These are phyloP conservation scores for Poeciliopsis gracilis DNA, from an alignment of 2,797 vertebrate species.

Conservation along the genomic window DNA sequence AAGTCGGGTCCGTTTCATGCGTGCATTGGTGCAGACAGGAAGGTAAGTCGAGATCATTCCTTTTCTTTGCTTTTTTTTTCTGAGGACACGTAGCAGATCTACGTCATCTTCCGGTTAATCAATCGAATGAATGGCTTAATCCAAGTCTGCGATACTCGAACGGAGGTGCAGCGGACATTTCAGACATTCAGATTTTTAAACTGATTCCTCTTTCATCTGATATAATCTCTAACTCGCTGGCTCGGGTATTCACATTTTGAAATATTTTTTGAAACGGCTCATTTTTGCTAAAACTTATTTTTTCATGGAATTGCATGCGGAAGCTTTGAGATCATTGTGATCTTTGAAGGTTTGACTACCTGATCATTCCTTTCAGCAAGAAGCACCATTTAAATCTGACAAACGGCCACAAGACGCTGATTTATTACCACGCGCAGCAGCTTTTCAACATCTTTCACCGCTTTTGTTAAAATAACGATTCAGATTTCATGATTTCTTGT, in stretches of 20 bases:
- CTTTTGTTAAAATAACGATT: neutral
- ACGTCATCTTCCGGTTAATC: neutral
- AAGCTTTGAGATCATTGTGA: neutral
- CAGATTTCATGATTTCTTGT: neutral
- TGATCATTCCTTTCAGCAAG: neutral
- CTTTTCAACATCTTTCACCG: neutral
- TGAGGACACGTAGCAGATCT: neutral
- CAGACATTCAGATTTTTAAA: neutral
- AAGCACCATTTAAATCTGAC: neutral
- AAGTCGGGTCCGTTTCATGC: neutral
- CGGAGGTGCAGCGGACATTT: neutral
- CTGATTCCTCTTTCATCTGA: neutral
- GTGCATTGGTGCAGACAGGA: neutral
- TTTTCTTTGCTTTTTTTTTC: neutral
- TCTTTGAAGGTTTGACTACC: neutral
- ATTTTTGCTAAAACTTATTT: neutral
- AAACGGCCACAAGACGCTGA: neutral
- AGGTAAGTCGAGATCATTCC: neutral
- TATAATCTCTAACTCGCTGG: neutral
- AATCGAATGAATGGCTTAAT: neutral
- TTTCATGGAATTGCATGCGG: neutral
- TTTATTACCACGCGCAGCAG: neutral
- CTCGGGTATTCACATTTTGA: neutral
- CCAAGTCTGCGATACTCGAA: neutral
- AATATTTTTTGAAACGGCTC: neutral